These are phyloP conservation scores for Sylvia borin DNA, from an alignment of 2,797 vertebrate species.

Conservation along the genomic window DNA sequence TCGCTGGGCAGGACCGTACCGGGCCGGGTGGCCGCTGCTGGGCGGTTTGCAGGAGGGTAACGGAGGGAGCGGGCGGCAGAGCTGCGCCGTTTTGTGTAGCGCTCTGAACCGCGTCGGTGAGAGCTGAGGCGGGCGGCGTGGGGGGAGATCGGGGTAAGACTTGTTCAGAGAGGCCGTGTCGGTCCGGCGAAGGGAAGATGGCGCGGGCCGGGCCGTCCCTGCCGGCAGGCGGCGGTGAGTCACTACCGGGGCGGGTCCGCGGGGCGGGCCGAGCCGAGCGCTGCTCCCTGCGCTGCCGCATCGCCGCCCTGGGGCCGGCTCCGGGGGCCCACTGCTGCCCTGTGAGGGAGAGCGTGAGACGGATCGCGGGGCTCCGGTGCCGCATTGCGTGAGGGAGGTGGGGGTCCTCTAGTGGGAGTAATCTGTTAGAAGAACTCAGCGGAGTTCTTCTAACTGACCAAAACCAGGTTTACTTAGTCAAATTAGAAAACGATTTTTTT, in stretches of 20 bases:
- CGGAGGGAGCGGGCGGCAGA: background rate
- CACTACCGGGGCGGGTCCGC: background rate
- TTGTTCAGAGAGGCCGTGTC: background rate
- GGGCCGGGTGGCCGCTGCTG: background rate
- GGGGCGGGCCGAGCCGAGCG: background rate
- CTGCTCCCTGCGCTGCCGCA: background rate
- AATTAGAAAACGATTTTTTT: rapidly evolving
- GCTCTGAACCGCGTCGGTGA: background rate
- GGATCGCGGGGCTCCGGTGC: rapidly evolving
- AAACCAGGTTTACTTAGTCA: rapidly evolving
- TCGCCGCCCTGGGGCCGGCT: background rate
- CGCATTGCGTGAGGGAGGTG: rapidly evolving
- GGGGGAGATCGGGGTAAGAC: rapidly evolving
- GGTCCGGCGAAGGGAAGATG: background rate
- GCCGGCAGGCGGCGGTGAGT: background rate
- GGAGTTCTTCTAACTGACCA: too few species aligned
- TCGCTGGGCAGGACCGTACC: too few species aligned
- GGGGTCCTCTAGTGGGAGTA: rapidly evolving
- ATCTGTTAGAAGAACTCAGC: rapidly evolving
- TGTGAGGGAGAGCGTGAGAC: rapidly evolving
- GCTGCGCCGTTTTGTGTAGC: rapidly evolving
- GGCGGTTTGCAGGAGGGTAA: background rate
- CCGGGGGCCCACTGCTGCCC: rapidly evolving
- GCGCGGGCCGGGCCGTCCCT: background rate
- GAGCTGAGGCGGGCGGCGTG: background rate